phyloP scores from a whole-genome alignment of 1,140 invertebrate genomes.

The Gonioctena quinquepunctata region DNA sequence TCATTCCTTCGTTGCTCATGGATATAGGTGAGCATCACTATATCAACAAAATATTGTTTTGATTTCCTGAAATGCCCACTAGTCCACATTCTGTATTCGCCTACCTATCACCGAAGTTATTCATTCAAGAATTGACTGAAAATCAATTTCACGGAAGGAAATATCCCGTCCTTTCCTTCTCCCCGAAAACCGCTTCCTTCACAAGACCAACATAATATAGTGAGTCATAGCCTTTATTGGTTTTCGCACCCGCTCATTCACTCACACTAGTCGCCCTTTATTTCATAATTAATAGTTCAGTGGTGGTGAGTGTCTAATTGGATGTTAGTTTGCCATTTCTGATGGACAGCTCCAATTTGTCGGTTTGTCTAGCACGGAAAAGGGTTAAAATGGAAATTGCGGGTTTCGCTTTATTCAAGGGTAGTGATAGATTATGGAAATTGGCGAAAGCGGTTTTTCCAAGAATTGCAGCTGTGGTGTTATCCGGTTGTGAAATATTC shows the following conservation, averaged over 20 bases:
- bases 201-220: not conserved
- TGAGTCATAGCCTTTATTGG: not conserved
- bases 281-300: constrained; percentile 2
- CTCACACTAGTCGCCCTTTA: not conserved
- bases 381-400: not conserved
- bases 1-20: too few relatives aligned
- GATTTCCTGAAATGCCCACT: too few relatives aligned
- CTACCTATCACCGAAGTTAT: too few relatives aligned
- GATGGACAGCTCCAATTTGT: constrained; percentile 1
- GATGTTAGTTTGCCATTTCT: not conserved
- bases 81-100: too few relatives aligned
- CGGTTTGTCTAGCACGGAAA: not conserved
- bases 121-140: too few relatives aligned
- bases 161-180: not conserved
- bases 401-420: not conserved
- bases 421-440: not conserved
- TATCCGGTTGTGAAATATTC: too few relatives aligned
- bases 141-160: not conserved
- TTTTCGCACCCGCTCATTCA: constrained; percentile 1
- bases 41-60: too few relatives aligned
- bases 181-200: not conserved
- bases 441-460: not conserved
- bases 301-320: not conserved
- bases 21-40: too few relatives aligned
- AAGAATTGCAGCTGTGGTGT: not conserved